phyloP scores from a whole-genome alignment of 92 coral and sea anemone species.

The Umimayanthus chanpuru region DNA sequence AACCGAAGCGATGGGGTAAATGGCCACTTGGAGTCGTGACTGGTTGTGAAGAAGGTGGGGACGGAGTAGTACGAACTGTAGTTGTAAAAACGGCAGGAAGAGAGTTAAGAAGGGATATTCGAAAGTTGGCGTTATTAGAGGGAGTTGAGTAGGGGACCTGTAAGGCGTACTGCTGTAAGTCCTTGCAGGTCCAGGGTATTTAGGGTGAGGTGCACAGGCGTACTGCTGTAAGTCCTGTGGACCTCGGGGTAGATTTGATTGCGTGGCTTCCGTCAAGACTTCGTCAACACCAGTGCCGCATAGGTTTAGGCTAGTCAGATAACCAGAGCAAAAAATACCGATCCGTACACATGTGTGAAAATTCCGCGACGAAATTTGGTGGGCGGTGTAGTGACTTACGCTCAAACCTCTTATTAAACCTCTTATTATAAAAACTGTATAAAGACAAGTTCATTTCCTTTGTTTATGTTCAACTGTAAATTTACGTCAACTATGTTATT shows the following conservation, averaged over 20 bases:
- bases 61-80: neutral
- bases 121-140: neutral
- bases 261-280: no score
- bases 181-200: neutral
- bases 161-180: neutral
- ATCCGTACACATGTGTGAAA: no score
- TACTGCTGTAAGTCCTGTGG: neutral
- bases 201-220: neutral
- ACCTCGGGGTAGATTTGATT: constrained; percentile 1
- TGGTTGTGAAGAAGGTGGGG: neutral
- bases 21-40: neutral
- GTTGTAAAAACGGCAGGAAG: neutral
- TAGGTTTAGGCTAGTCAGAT: neutral
- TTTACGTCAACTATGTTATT: no score
- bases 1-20: neutral
- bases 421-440: no score
- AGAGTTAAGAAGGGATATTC: neutral
- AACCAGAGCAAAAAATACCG: no score
- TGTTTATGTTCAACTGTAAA: no score
- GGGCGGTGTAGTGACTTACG: constrained; percentile 9
- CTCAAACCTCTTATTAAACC: no score
- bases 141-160: neutral
- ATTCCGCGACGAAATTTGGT: neutral
- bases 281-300: neutral
- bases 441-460: no score